These are phyloP conservation scores for Emmelina monodactyla DNA, from an alignment of 2,888 invertebrate genomes.

Conservation along the genomic window DNA sequence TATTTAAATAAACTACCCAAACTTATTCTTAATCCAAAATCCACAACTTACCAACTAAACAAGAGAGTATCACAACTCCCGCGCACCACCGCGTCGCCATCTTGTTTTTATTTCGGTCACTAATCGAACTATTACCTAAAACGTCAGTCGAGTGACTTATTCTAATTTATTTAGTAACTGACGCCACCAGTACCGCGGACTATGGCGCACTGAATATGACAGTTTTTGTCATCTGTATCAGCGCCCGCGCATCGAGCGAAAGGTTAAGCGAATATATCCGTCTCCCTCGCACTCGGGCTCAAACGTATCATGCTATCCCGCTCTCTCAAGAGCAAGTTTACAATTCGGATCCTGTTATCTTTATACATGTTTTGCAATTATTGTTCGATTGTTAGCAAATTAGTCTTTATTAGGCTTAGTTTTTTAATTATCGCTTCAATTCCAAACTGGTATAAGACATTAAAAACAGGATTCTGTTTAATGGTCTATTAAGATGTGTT, in stretches of 20 bases:
- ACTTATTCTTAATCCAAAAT: not conserved
- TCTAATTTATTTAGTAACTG: slow-evolving; percentile 30
- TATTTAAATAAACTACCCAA: not conserved
- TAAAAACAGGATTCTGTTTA: too few species aligned
- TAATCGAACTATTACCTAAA: slow-evolving; percentile 29
- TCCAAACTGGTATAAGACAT: too few species aligned
- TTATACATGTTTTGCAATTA: slow-evolving; percentile 52
- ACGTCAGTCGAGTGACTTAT: slow-evolving; percentile 44
- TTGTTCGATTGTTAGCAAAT: too few species aligned
- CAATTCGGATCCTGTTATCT: slow-evolving; percentile 52
- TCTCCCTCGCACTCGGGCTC: slow-evolving; percentile 27
- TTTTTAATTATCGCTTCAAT: too few species aligned
- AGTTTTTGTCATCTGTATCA: slow-evolving; percentile 54
- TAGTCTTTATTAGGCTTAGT: too few species aligned
- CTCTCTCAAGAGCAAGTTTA: slow-evolving; percentile 24
- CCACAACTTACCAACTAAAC: slow-evolving; percentile 44
- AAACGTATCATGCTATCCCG: slow-evolving; percentile 24
- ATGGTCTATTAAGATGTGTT: too few species aligned
- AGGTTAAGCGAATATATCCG: slow-evolving; percentile 37
- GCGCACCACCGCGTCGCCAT: slow-evolving; percentile 48
- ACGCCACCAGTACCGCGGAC: slow-evolving; percentile 43
- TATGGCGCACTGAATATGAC: slow-evolving; percentile 52
- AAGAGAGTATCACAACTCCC: slow-evolving; percentile 37
- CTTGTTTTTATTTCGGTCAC: slow-evolving; percentile 32
- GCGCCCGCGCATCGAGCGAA: slow-evolving; percentile 45